Percentiles rank a stretch among this genome's conserved stretches.
Conservation (phyloP, 2,113 vertebrate species). For the Bombycilla garrulus region DNA sequence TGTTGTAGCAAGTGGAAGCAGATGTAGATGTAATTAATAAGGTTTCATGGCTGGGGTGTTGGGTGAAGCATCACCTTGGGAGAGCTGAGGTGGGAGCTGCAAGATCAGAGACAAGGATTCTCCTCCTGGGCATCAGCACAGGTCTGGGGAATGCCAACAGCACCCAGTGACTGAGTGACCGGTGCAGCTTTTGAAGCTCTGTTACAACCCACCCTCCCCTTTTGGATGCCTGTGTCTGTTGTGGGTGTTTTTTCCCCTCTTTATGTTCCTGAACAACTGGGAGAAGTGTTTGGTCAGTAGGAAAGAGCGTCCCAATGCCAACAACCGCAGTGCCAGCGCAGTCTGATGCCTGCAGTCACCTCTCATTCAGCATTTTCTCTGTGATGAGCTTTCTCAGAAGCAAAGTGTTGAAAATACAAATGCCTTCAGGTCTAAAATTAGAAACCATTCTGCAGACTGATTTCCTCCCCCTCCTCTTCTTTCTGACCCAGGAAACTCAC, state of each 20-base stretch:
- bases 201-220: accelerated
- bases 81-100: neutral
- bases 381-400: neutral
- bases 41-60: neutral
- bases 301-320: neutral
- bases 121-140: neutral
- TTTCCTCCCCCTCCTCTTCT: neutral
- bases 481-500: neutral
- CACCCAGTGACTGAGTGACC: accelerated
- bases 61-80: accelerated
- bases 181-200: neutral
- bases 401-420: neutral
- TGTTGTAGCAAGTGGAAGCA: neutral
- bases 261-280: neutral
- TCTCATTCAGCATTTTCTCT: neutral
- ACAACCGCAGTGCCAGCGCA: accelerated
- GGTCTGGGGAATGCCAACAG: neutral
- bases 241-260: accelerated
- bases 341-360: neutral
- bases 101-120: accelerated
- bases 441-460: neutral
- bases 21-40: neutral
- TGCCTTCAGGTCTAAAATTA: constrained; percentile 11
- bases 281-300: neutral
- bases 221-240: neutral